Evolutionary conservation across 2,113 vertebrate species (phyloP).

Genomic region (Ophthalmolycus amberensis): DNA sequence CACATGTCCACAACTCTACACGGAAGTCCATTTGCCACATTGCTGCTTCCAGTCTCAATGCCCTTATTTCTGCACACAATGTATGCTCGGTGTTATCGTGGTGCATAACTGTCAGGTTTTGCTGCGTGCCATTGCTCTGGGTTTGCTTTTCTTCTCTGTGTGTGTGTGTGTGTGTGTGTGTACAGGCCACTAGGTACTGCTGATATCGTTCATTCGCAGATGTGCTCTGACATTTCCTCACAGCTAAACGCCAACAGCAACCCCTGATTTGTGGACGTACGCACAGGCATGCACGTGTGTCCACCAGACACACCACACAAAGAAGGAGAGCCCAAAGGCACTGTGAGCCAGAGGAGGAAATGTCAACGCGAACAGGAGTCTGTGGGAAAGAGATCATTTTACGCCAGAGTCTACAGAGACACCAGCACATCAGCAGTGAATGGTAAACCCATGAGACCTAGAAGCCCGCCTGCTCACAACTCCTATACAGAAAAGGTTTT

Average conservation of each 20-base stretch:
- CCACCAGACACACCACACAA: conserved; percentile 42
- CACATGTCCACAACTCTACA: conserved; percentile 5
- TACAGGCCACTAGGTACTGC: conserved; percentile 67
- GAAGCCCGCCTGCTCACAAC: conserved; percentile 15
- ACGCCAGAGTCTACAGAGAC: conserved; percentile 66
- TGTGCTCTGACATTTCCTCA: conserved; percentile 82
- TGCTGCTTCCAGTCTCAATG: conserved; percentile 32
- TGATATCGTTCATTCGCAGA: conserved; percentile 82
- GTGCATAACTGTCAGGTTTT: conserved; percentile 59
- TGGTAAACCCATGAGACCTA: conserved; percentile 36
- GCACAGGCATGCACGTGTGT: conserved; percentile 11
- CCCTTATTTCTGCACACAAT: conserved; percentile 25
- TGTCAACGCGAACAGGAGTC: conserved; percentile 75
- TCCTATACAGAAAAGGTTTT: neutral
- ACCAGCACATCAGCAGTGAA: conserved; percentile 48
- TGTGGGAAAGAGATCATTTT: conserved; percentile 73
- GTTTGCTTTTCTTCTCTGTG: conserved; percentile 47
- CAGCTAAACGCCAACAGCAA: conserved; percentile 56
- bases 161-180: conserved; percentile 41
- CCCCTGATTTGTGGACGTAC: conserved; percentile 48
- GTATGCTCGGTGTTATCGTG: conserved; percentile 48
- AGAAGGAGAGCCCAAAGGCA: conserved; percentile 67
- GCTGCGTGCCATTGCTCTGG: conserved; percentile 31
- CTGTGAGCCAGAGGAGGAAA: conserved; percentile 76
- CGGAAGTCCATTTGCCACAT: conserved; percentile 24